A percentile compares a stretch with the other conserved stretches of the same genome.
These are phyloP conservation scores for Tiliacea citrago DNA, from an alignment of 2,888 invertebrate genomes.

Conservation along the genomic window DNA sequence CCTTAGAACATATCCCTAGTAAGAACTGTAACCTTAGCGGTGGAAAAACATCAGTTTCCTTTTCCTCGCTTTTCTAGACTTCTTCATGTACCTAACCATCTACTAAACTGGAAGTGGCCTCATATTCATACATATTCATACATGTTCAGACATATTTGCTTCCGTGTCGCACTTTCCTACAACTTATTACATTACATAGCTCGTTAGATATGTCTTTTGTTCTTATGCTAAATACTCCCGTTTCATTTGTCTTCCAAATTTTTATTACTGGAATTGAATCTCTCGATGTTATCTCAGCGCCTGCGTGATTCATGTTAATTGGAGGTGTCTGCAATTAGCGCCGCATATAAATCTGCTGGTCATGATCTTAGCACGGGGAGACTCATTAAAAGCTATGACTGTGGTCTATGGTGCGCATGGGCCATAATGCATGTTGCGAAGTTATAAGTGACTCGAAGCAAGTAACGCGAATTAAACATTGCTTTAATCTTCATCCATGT, in stretches of 20 bases:
- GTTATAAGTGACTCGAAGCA: constrained; percentile 1
- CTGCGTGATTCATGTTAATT: constrained; percentile 39
- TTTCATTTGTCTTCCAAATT: constrained; percentile 10
- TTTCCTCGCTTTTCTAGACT: background rate
- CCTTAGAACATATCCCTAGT: too few relatives aligned
- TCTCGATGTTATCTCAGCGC: constrained; percentile 17
- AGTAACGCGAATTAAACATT: background rate
- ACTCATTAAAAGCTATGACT: constrained; percentile 43
- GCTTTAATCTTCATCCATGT: background rate
- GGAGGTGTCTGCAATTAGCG: constrained; percentile 30
- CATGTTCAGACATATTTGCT: background rate
- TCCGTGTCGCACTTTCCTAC: background rate
- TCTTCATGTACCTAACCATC: background rate
- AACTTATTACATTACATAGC: background rate
- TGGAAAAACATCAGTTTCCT: background rate
- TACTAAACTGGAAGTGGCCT: background rate
- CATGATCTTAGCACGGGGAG: constrained; percentile 31
- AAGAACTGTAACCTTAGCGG: background rate
- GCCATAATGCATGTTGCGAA: constrained; percentile 11
- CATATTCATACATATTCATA: background rate
- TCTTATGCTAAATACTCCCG: background rate
- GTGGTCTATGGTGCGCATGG: constrained; percentile 5
- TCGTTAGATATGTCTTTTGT: background rate
- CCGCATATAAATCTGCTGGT: constrained; percentile 22
- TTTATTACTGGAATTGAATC: constrained; percentile 11